phyloP scores from a whole-genome alignment of 2,113 vertebrate genomes.

The Proteles cristata region DNA sequence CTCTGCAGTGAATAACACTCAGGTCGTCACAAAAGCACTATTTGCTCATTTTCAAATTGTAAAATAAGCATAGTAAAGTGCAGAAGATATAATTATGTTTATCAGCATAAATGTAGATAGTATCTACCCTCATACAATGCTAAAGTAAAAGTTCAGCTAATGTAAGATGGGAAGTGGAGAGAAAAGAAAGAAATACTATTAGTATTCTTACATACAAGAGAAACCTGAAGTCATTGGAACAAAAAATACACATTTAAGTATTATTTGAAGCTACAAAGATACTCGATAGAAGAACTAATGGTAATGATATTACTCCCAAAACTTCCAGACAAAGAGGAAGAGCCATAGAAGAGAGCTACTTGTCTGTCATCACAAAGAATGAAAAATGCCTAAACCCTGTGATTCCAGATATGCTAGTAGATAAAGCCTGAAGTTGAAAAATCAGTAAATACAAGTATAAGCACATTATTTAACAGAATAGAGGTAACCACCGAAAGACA shows the following conservation, averaged over 20 bases:
- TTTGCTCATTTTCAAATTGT: background rate
- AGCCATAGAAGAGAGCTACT: background rate
- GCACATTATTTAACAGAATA: background rate
- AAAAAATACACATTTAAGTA: slow-evolving; percentile 34
- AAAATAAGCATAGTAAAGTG: background rate
- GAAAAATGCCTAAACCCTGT: background rate
- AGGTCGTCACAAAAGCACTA: background rate
- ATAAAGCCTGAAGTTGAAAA: background rate
- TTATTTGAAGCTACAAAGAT: slow-evolving; percentile 32
- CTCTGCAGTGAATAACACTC: background rate
- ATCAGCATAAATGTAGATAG: background rate
- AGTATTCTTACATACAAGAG: background rate
- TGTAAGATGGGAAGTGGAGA: background rate
- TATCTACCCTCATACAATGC: background rate
- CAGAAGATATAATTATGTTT: background rate
- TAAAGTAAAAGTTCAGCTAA: background rate
- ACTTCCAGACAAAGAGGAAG: background rate
- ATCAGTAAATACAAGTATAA: background rate
- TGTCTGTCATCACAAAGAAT: background rate
- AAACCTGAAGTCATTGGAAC: background rate
- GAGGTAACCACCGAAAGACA: background rate
- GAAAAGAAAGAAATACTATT: background rate
- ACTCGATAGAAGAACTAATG: background rate
- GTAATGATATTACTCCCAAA: background rate
- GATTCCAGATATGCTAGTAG: background rate